These are phyloP conservation scores for Ailuropoda melanoleuca DNA, from an alignment of 2,113 vertebrate species.

Conservation along the genomic window DNA sequence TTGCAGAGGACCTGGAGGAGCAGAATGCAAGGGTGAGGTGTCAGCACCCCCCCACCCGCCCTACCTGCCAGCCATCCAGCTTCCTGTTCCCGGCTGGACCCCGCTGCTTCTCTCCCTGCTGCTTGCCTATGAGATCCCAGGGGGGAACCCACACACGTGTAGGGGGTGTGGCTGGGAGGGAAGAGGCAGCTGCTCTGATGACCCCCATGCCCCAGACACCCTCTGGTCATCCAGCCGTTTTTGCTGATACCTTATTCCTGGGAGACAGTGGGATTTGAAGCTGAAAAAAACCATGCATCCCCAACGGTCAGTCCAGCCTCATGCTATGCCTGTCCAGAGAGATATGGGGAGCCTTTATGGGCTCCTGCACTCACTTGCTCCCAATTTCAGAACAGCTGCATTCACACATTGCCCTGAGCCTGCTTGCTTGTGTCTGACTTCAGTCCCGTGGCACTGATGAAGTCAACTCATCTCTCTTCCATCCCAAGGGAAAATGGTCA, in stretches of 20 bases:
- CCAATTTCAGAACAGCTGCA: neutral
- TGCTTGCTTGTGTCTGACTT: neutral
- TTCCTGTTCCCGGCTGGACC: neutral
- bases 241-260: neutral
- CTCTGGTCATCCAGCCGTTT: neutral
- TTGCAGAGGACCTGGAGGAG: neutral
- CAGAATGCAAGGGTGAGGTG: too few species aligned
- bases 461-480: neutral
- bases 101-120: neutral
- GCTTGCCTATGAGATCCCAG: neutral
- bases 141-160: neutral
- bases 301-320: neutral
- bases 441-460: neutral
- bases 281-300: neutral
- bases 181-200: neutral
- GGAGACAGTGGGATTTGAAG: neutral
- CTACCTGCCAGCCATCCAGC: neutral
- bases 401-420: neutral
- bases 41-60: too few species aligned
- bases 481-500: neutral
- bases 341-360: rapidly evolving
- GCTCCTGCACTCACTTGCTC: neutral
- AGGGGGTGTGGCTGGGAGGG: neutral
- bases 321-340: neutral
- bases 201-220: rapidly evolving